Evolutionary conservation across 2,888 invertebrate species (phyloP), one percentile per base, ranked within the genome.

Genomic region (Scaptomyza cyrtandrae): DNA sequence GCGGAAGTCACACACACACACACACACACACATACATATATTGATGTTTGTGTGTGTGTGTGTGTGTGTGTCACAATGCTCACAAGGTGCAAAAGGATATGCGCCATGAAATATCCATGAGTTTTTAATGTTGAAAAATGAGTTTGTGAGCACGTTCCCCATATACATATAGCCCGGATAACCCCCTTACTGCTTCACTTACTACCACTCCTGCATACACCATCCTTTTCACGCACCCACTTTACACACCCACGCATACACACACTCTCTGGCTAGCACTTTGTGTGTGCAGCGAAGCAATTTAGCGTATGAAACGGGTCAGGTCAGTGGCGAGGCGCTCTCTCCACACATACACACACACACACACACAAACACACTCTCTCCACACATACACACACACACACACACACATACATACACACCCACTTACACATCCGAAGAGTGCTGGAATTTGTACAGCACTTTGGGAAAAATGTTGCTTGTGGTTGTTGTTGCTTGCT

Each of bases 251-350:
- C 19, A 7, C 24, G 16, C 46, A 31, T 31, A 11, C 35, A 14
- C 46, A 1, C 44, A 14, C 7, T n/a, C 39, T 16, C 24, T 52
- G 52, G 69, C 57, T 44, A 61, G 67, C 70, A 61, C 73, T 84
- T 76, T 80, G 71, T 76, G 64, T 78, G 82, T 80, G 85, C 85
- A 86, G 52, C 80, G 78, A 80, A 78, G 87, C 85, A 86, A 85
- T 82, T 86, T 85, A 82, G 82, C 87, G 80, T 86, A 82, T 82
- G 85, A 85, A 85, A 71, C 87, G 87, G 85, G 85, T 85, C 85
- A 86, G 78, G 75, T 86, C 80, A 76, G 80, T 71, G 61, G 49
- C 61, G 80, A 70, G 61, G 49, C 61, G 52, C 60, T 52, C 49
- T 14, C 48, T 53, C 53, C 54, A 4, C 29, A 29, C 45, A 14